Evolutionary conservation across 2,113 vertebrate genomes (phyloP).

Genomic region (Smithornis capensis): DNA sequence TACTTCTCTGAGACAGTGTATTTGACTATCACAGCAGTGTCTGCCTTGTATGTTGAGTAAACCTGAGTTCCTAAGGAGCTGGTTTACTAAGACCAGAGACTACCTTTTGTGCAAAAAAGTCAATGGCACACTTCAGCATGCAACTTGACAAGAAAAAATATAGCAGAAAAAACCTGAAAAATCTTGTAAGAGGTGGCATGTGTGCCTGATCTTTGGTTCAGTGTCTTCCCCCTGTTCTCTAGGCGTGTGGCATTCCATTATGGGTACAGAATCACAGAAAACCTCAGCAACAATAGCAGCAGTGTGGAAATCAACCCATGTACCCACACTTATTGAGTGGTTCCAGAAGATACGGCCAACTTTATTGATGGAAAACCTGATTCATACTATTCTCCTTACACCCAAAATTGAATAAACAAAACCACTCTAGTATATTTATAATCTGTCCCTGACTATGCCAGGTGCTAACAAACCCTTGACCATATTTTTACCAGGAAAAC

Average conservation of each 20-base stretch:
- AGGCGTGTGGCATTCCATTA: neutral
- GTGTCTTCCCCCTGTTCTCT: neutral
- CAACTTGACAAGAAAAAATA: neutral
- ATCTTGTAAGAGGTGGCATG: neutral
- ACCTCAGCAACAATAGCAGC: conserved; percentile 20
- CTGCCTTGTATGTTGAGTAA: conserved; percentile 18
- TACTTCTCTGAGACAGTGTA: neutral
- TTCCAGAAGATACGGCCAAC: conserved; percentile 25
- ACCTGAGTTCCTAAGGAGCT: neutral
- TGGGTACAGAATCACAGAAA: neutral
- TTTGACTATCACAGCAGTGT: neutral
- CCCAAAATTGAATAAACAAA: neutral
- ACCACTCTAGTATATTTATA: neutral
- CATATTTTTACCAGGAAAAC: neutral
- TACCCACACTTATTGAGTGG: neutral
- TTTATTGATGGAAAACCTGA: conserved; percentile 20
- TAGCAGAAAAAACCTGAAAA: neutral
- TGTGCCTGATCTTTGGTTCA: neutral
- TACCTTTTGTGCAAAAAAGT: neutral
- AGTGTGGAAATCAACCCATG: neutral
- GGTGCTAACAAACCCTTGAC: neutral
- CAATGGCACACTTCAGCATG: neutral
- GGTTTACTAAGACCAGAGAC: neutral
- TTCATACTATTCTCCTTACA: neutral
- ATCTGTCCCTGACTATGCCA: neutral